Conservation (phyloP, 1,140 invertebrate species). For the Dendroctonus ponderosae region DNA sequence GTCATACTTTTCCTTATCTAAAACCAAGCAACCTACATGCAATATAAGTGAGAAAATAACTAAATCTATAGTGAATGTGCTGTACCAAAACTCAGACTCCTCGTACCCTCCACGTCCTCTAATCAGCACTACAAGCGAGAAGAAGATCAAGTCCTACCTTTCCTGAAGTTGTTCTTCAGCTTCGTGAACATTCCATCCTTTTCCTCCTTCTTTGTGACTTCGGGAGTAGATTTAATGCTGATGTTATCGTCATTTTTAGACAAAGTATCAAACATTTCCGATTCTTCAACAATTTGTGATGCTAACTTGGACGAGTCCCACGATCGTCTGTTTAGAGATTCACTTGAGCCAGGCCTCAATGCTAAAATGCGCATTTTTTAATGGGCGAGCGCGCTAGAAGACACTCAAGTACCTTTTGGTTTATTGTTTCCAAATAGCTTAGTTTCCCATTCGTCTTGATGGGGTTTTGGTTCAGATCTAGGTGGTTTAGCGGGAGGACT, state of each 20-base stretch:
- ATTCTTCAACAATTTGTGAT: conserved; percentile 48
- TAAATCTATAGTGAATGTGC: too few species aligned
- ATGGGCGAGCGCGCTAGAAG: neutral
- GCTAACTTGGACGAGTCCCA: conserved; percentile 50
- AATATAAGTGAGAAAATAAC: too few species aligned
- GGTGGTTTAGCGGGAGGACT: conserved; percentile 49
- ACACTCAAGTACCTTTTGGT: conserved; percentile 39
- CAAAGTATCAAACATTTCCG: conserved; percentile 34
- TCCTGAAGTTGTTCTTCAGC: conserved; percentile 53
- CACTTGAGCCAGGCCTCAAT: conserved; percentile 41
- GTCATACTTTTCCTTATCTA: conserved; percentile 43
- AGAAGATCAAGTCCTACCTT: conserved; percentile 48
- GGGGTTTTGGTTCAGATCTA: conserved; percentile 52
- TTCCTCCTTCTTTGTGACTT: conserved; percentile 45
- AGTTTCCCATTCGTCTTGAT: conserved; percentile 77
- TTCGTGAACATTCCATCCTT: conserved; percentile 53
- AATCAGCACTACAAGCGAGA: too few species aligned
- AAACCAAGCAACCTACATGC: conserved; percentile 35
- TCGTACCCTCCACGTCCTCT: too few species aligned
- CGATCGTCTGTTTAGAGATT: conserved; percentile 45
- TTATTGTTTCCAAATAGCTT: conserved; percentile 69
- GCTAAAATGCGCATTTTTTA: neutral
- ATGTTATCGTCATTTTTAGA: conserved; percentile 33
- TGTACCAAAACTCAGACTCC: too few species aligned
- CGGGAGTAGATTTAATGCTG: conserved; percentile 36